phyloP scores from a whole-genome alignment of 2,113 vertebrate genomes.

The Sander vitreus region DNA sequence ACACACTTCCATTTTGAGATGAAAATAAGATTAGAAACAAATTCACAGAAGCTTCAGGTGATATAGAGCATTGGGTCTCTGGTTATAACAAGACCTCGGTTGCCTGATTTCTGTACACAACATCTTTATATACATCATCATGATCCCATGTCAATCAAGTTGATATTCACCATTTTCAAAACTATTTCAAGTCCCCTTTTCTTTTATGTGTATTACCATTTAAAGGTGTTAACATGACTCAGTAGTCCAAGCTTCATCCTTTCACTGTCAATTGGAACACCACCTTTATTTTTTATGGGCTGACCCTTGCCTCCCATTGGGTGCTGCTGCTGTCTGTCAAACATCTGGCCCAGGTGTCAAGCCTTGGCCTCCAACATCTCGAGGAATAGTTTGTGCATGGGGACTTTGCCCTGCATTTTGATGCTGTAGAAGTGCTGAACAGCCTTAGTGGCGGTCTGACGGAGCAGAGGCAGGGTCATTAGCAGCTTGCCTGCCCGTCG shows the following conservation, averaged over 20 bases:
- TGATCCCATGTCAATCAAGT: constrained; percentile 61
- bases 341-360: constrained; percentile 79
- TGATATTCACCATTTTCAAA: constrained; percentile 65
- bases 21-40: constrained; percentile 76
- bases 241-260: constrained; percentile 50
- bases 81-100: constrained; percentile 76
- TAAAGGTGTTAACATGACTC: constrained; percentile 69
- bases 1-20: constrained; percentile 67
- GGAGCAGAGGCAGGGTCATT: constrained; percentile 93
- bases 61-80: constrained; percentile 74
- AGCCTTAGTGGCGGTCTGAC: constrained; percentile 92
- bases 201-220: constrained; percentile 42
- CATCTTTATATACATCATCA: constrained; percentile 75
- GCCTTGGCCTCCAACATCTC: constrained; percentile 98
- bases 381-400: constrained; percentile 98
- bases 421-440: constrained; percentile 95
- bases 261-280: constrained; percentile 63
- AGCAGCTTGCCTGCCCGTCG: constrained; percentile 93
- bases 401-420: constrained; percentile 95
- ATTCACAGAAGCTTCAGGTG: constrained; percentile 78
- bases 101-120: constrained; percentile 80
- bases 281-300: constrained; percentile 42
- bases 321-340: constrained; percentile 68
- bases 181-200: constrained; percentile 57
- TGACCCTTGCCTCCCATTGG: constrained; percentile 59